Base-by-base conservation (phyloP, 2,888 invertebrate genomes). In the Netelia inedita region DNA sequence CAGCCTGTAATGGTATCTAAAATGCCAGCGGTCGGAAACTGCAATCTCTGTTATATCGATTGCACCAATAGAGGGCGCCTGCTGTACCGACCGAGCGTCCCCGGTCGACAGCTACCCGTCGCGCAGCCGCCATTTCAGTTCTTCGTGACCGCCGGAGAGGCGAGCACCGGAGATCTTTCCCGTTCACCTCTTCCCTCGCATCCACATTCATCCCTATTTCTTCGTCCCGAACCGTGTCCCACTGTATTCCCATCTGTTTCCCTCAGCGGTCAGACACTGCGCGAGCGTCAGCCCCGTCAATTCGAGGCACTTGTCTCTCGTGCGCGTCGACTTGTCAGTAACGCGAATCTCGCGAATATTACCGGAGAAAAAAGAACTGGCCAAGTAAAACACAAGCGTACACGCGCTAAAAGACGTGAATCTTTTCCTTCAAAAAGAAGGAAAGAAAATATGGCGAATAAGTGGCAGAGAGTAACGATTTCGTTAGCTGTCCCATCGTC, bases 261-360 rank as follows among this genome's bases (percentile, higher is more conserved):
- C n/a, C 11, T 41, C 59, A 21, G 2, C 65, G 21, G 19, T 78
- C 46, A 61, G 72, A 82, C 68, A 72, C 78, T 68, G 73, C 78
- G 78, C 79, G 73, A 78, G 78, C 66, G 63, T 74, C 53, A 82
- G 71, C 69, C 68, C 35, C 74, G 73, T 73, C 41, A 23, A 46
- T 21, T 41, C 59, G 78, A 61, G 46, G 55, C 53, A 11, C 68
- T 57, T 28, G 28, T 28, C 28, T 16, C 21, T 19, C 57, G 57
- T 57, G 16, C 57, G 16, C 21, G 55, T n/a, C 53, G 50, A 28
- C 28, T 28, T 53, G 14, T 53, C 16, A n/a, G 71, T 43, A 55
- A 61, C 69, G 28, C 46, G 23, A 35, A 53, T 50, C n/a, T 74
- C 66, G 73, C 21, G 55, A 41, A 55, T 11, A 19, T 28, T 28